Base-by-base conservation (phyloP, 1,140 invertebrate species). In the Penaeus vannamei region DNA sequence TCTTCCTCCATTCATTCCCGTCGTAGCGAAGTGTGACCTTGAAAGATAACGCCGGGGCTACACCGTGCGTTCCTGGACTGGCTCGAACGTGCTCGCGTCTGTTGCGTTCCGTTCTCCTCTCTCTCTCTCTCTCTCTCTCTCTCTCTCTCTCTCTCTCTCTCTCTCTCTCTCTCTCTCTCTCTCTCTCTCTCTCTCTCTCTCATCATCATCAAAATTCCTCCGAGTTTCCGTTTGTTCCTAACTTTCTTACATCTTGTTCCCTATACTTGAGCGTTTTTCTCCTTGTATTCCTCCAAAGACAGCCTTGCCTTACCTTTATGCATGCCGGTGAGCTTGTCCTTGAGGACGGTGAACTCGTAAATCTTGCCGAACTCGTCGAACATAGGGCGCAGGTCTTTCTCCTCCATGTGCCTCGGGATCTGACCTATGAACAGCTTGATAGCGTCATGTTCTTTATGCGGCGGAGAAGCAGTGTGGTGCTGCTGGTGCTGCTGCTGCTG, bases 311-410 rank as follows among this genome's bases (percentile, higher is more conserved):
- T 93, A 97, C 97, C 97, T 96, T 98, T 98, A 93, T 98, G 97
- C 95, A 97, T 97, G 42, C 97, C 97, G 60, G 97, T 98, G 94
- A 97, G 97, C 93, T 97, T 97, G 93, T 97, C 97, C 94, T 98
- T 98, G 66, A 98, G 95, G 26, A 98, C 96, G 72, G 97, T 97
- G 91, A 98, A 96, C 94, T 98, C 97, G 93, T 98, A 97, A 92
- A 98, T 98, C 92, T 97, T 97, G 66, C 97, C 97, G 92, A 97
- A 98, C 92, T 97, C 95, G 93, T 98, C 97, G 93, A 98, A 98
- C 94, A 98, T 96, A 12, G 97, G 97, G 80, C 97, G 94, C 22
- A 98, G 94, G 92, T 98, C 96, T 77, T 97, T 96, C 93, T 98
- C 98, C 91, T 97, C 96, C 36, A 98, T 93, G 93, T 98, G 97